Conservation (phyloP, 1,140 invertebrate genomes). For the Trissolcus basalis region DNA sequence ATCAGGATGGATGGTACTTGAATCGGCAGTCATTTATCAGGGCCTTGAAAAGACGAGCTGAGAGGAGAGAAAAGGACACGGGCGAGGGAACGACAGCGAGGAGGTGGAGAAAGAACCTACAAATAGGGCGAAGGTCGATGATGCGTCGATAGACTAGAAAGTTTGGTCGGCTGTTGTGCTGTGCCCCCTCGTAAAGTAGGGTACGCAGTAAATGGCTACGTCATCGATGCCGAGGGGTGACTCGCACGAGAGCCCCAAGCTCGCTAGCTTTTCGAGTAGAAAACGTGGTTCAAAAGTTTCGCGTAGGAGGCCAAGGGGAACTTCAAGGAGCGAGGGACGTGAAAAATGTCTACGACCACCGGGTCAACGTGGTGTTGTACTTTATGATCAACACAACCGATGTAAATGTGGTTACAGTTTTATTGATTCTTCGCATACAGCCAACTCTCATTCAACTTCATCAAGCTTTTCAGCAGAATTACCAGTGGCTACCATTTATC, state of each 20-base stretch:
- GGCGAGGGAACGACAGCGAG: not conserved
- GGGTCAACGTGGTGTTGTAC: slow-evolving; percentile 22
- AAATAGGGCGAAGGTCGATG: slow-evolving; percentile 55
- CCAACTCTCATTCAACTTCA: no score
- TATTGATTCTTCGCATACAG: slow-evolving; percentile 41
- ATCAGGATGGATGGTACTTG: slow-evolving; percentile 39
- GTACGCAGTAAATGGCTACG: slow-evolving; percentile 38
- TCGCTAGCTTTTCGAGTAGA: slow-evolving; percentile 30
- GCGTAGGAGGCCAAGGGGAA: slow-evolving; percentile 44
- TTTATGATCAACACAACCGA: slow-evolving; percentile 29
- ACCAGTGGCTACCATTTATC: no score
- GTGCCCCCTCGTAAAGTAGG: slow-evolving; percentile 36
- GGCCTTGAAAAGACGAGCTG: slow-evolving; percentile 35
- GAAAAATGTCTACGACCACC: slow-evolving; percentile 37
- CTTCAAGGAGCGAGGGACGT: slow-evolving; percentile 35
- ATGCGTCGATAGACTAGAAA: slow-evolving; percentile 53
- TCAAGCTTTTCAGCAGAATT: no score
- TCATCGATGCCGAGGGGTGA: slow-evolving; percentile 43
- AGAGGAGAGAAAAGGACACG: not conserved
- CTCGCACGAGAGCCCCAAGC: slow-evolving; percentile 27
- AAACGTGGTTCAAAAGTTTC: slow-evolving; percentile 39
- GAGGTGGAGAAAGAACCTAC: slow-evolving; percentile 14
- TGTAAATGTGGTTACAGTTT: slow-evolving; percentile 44
- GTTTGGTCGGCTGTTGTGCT: slow-evolving; percentile 15
- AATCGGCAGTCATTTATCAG: slow-evolving; percentile 41